phyloP scores from a whole-genome alignment of 2,113 vertebrate genomes.

The Amblyopsis rosae region DNA sequence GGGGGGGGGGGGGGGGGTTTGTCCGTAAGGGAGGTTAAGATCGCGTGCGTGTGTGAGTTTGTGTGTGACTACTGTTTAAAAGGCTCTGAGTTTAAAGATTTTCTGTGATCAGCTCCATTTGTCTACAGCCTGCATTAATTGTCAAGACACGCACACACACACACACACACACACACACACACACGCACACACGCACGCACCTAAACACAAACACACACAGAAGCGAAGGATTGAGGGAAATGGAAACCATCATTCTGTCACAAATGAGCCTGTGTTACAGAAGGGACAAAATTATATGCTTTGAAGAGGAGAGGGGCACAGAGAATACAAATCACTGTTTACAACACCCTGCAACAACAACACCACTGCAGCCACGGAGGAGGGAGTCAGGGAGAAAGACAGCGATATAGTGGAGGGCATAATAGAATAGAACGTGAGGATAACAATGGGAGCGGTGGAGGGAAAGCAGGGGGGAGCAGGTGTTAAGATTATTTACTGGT shows the following conservation, averaged over 20 bases:
- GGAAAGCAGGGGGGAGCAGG: background rate
- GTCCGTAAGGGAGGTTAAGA: background rate
- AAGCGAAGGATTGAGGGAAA: background rate
- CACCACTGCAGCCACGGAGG: background rate
- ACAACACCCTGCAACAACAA: conserved; percentile 20
- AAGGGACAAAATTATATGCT: conserved; percentile 69
- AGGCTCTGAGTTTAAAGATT: background rate
- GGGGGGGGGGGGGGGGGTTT: background rate
- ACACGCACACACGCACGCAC: background rate
- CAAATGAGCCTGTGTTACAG: conserved; percentile 48
- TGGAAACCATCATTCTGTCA: conserved; percentile 28
- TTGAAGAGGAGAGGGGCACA: conserved; percentile 63
- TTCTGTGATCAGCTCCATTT: background rate
- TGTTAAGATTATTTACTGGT: background rate
- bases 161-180: conserved; percentile 7
- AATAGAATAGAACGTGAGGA: conserved; percentile 2
- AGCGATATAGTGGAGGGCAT: background rate
- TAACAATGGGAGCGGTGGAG: background rate
- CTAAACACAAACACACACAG: conserved; percentile 5
- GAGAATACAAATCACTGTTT: conserved; percentile 76
- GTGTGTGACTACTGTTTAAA: conserved; percentile 9
- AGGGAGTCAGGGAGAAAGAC: background rate
- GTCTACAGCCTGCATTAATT: background rate
- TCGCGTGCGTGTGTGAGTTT: conserved; percentile 2
- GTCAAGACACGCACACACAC: conserved; percentile 5